A percentile compares a stretch with the other conserved stretches of the same genome.
Conservation (phyloP, 1,140 invertebrate species). For the Philaenus spumarius region DNA sequence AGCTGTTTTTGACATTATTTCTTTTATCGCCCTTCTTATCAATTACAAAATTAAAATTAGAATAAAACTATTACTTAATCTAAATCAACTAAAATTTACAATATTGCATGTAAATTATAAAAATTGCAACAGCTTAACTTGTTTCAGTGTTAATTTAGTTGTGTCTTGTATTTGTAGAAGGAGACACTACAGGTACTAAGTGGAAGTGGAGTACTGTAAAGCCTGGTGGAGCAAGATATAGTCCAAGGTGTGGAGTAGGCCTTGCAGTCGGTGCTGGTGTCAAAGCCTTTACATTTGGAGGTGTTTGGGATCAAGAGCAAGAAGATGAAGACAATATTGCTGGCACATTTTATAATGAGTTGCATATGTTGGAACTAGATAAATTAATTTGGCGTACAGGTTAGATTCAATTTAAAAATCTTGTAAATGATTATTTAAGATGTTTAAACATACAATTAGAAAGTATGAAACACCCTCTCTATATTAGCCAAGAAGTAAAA, state of each 20-base stretch:
- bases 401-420: neutral
- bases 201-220: constrained; percentile 73
- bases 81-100: too few species aligned
- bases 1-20: too few species aligned
- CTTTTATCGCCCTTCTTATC: too few species aligned
- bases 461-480: too few species aligned
- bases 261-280: constrained; percentile 45
- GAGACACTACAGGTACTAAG: constrained; percentile 52
- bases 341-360: constrained; percentile 77
- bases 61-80: too few species aligned
- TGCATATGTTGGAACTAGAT: constrained; percentile 69
- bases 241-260: constrained; percentile 60
- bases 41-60: too few species aligned
- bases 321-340: constrained; percentile 65
- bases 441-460: too few species aligned
- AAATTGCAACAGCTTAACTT: too few species aligned
- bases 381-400: neutral
- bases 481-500: too few species aligned
- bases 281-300: constrained; percentile 67
- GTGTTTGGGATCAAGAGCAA: constrained; percentile 62
- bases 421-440: neutral
- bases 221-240: constrained; percentile 54
- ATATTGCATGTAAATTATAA: too few species aligned
- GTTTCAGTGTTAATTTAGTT: too few species aligned
- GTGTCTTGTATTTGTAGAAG: too few species aligned